These are phyloP conservation scores for Chondrilla cf. caribensis DNA, from an alignment of 37 sponge, comb jelly and placozoan species.

Conservation along the genomic window DNA sequence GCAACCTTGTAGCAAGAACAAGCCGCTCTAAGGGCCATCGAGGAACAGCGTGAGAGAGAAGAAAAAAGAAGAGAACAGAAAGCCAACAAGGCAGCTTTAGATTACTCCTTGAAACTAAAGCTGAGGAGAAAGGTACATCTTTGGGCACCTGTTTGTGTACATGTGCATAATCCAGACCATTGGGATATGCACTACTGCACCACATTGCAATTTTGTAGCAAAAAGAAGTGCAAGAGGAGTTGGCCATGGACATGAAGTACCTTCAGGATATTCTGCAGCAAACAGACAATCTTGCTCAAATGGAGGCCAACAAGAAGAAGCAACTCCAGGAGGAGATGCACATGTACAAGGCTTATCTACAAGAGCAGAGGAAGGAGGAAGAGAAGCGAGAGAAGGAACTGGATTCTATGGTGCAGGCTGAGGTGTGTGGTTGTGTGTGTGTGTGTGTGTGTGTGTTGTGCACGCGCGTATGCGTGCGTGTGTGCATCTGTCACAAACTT, in stretches of 20 bases:
- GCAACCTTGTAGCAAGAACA: slow-evolving; percentile 59
- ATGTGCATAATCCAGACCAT: too few species aligned
- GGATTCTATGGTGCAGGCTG: slow-evolving; percentile 74
- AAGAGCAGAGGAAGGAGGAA: slow-evolving; percentile 73
- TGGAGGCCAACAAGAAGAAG: slow-evolving; percentile 66
- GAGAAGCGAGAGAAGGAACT: slow-evolving; percentile 76
- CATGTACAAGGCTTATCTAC: slow-evolving; percentile 69
- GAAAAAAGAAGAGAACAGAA: slow-evolving; percentile 82
- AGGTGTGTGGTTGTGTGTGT: slow-evolving; percentile 38
- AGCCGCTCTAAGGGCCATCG: slow-evolving; percentile 65
- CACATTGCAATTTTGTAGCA: slow-evolving; percentile 34
- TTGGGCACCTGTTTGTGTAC: too few species aligned
- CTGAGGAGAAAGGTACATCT: slow-evolving; percentile 69
- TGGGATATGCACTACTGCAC: too few species aligned
- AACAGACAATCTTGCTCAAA: slow-evolving; percentile 80
- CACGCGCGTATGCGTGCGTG: too few species aligned
- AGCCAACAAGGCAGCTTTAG: slow-evolving; percentile 64
- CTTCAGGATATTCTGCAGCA: slow-evolving; percentile 79
- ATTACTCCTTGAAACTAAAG: slow-evolving; percentile 88
- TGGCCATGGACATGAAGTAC: slow-evolving; percentile 97
- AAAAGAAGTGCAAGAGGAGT: slow-evolving; percentile 88
- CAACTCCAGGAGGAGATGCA: slow-evolving; percentile 72
- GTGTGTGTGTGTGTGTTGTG: not conserved
- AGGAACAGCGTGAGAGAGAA: slow-evolving; percentile 64
- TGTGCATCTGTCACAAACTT: not conserved